These are phyloP conservation scores for Tetragnatha montana DNA, from an alignment of 2,888 invertebrate species.

Conservation along the genomic window DNA sequence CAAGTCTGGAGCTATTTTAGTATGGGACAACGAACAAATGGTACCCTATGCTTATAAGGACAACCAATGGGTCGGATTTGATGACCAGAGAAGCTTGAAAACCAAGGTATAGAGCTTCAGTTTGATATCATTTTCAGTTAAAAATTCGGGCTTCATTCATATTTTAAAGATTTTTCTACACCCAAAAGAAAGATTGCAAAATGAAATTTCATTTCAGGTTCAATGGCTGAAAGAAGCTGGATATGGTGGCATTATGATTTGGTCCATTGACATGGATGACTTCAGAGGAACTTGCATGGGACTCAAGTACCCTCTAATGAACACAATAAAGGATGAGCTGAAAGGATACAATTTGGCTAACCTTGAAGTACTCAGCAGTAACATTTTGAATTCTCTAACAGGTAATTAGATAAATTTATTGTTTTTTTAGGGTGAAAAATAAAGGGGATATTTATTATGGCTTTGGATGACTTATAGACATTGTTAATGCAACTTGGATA, in stretches of 20 bases:
- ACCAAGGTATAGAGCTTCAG: constrained; percentile 84
- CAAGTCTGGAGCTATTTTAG: constrained; percentile 83
- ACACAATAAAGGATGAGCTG: constrained; percentile 89
- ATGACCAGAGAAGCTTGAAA: constrained; percentile 92
- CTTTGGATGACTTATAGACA: neutral
- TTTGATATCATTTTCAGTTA: neutral
- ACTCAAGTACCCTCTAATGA: constrained; percentile 91
- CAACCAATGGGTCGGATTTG: constrained; percentile 96
- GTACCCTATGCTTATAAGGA: constrained; percentile 94
- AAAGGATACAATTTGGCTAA: constrained; percentile 80
- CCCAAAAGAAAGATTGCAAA: too few relatives aligned
- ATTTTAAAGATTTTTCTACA: too few relatives aligned
- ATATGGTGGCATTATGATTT: constrained; percentile 96
- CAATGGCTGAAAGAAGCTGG: constrained; percentile 95
- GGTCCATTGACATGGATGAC: constrained; percentile 98
- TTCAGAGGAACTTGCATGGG: constrained; percentile 91
- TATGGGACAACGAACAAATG: constrained; percentile 96
- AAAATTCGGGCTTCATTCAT: too few relatives aligned
- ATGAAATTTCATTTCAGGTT: too few relatives aligned
- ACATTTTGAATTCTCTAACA: constrained; percentile 46
- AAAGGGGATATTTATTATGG: neutral
- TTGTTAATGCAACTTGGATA: neutral
- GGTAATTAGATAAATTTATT: constrained; percentile 24
- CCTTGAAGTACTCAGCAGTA: constrained; percentile 59
- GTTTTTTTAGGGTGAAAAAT: neutral